Conservation (phyloP, 2,797 vertebrate species). For the Delichon dasypus region DNA sequence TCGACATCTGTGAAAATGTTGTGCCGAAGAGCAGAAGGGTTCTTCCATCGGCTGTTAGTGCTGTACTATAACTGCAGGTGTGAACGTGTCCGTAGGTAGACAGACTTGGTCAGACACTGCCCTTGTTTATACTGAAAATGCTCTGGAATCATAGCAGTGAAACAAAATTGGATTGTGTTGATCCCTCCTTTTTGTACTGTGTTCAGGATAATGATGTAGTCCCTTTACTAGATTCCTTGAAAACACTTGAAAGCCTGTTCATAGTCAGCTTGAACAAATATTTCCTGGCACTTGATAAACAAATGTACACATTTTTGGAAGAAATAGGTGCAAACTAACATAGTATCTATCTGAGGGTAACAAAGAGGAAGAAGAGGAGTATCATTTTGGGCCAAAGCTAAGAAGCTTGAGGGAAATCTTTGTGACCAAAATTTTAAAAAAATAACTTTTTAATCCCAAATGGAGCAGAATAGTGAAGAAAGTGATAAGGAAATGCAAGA, state of each 20-base stretch:
- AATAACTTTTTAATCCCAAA: background rate
- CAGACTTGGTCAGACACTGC: background rate
- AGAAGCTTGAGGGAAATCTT: background rate
- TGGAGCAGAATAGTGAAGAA: background rate
- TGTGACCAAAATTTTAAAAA: background rate
- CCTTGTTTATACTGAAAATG: background rate
- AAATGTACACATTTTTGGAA: background rate
- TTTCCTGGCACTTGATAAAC: background rate
- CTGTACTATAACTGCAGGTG: background rate
- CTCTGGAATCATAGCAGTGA: background rate
- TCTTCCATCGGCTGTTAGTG: fast-evolving
- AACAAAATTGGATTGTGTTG: background rate
- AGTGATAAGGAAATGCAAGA: background rate
- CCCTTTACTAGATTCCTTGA: background rate
- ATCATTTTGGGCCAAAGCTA: background rate
- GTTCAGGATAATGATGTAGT: background rate
- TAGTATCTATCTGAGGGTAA: background rate
- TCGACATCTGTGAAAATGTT: background rate
- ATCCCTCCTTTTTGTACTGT: background rate
- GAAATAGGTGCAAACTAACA: background rate
- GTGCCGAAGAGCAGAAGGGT: background rate
- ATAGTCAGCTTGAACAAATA: background rate
- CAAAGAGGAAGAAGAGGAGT: background rate
- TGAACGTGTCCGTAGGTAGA: fast-evolving
- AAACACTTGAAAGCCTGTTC: background rate